Evolutionary conservation across 2,888 invertebrate genomes (phyloP), one percentile per base, ranked within the genome.

Genomic region (Xestia xanthographa): DNA sequence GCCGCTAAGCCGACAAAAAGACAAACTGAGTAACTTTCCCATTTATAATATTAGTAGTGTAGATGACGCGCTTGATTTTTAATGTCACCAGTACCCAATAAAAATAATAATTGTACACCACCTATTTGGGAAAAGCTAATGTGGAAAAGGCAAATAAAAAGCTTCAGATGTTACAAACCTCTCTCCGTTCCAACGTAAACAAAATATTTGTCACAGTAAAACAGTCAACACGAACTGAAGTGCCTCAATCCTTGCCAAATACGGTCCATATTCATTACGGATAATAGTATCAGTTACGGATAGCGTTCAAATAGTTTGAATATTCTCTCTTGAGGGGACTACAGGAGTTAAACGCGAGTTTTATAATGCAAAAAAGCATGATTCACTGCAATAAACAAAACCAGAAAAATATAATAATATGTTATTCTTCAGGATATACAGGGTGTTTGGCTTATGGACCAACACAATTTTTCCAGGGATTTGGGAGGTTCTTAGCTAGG

Each of bases 211-310:
- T 63, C 38, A 43, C 14, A 48, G 17, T 53, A 45, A 83, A 34
- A 56, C 34, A 14, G 34, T 43, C n/a, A 26, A 56, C 26, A 12
- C 41, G 17, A 43, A 8, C 38, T 56, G 6, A 66, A 84, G 71
- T 67, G 26, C 17, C 29, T 56, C 67, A 66, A 85, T 68, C 65
- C 56, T 72, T 9, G 2, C 22, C 29, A 58, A 75, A 83, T 29
- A 34, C 38, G 17, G 43, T 56, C 67, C 56, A 85, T 77, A 79
- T 72, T 72, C 60, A 85, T 77, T 83, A 69, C 45, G 70, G 78
- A 79, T 79, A 65, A 77, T 45, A 6, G 63, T 69, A 63, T 53
- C 71, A 65, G 45, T 75, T 41, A 72, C 9, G 29, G 29, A 74
- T 74, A 74, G n/a, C 50, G 11, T 5, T 26, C 62, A 60, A 38